These are phyloP conservation scores for Panthera leo DNA, from an alignment of 2,113 vertebrate species.

Conservation along the genomic window DNA sequence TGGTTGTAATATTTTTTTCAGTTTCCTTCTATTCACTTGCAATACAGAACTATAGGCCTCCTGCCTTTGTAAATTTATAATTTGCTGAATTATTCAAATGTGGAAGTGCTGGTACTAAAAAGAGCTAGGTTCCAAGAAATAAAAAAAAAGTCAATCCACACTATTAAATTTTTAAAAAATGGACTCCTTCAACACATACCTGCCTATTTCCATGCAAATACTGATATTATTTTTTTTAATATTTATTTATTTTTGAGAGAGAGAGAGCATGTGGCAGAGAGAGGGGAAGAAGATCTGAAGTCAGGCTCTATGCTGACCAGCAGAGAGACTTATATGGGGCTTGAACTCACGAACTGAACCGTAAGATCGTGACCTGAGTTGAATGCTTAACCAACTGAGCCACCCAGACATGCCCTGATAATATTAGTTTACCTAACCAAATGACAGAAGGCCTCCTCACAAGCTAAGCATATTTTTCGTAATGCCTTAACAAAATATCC, in stretches of 20 bases:
- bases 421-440: background rate
- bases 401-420: background rate
- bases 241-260: too few species aligned
- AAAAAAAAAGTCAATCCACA: background rate
- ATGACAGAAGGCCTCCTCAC: background rate
- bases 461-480: background rate
- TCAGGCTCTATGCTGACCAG: too few species aligned
- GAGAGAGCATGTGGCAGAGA: too few species aligned
- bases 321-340: too few species aligned
- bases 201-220: background rate
- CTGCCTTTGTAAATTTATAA: background rate
- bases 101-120: background rate
- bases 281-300: too few species aligned
- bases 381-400: too few species aligned
- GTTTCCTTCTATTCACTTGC: background rate
- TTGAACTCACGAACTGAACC: too few species aligned
- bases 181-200: background rate
- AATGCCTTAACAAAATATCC: background rate
- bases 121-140: background rate
- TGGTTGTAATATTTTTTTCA: background rate
- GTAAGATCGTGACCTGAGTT: too few species aligned
- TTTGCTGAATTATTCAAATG: constrained; percentile 4
- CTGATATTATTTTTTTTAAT: background rate
- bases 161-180: background rate
- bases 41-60: background rate